phyloP scores from a whole-genome alignment of 2,113 vertebrate species.

The Dasypus novemcinctus region DNA sequence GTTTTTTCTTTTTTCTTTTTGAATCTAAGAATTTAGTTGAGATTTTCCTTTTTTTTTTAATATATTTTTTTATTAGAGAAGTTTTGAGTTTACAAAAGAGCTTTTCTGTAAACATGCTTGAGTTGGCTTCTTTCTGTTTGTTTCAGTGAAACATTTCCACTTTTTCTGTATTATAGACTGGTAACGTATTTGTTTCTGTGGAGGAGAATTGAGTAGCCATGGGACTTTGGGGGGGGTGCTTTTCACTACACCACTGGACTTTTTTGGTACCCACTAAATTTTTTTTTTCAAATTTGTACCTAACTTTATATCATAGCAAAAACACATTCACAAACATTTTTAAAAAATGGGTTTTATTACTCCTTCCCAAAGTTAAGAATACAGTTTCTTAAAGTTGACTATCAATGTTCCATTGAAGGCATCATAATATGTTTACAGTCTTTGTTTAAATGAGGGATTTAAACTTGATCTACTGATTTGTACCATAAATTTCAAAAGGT shows the following conservation, averaged over 20 bases:
- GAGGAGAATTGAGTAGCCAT: neutral
- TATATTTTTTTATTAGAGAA: no score
- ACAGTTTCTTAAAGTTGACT: constrained; percentile 23
- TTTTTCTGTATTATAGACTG: neutral
- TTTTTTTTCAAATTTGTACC: neutral
- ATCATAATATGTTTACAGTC: neutral
- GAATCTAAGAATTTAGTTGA: constrained; percentile 40
- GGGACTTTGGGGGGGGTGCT: neutral
- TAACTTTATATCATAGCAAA: neutral
- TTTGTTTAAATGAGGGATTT: constrained; percentile 88
- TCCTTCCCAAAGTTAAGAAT: constrained; percentile 17
- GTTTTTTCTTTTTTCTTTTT: neutral
- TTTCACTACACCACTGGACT: neutral
- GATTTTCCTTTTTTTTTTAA: constrained; percentile 25
- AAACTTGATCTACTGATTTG: constrained; percentile 90
- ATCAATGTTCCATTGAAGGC: neutral
- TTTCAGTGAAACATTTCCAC: neutral
- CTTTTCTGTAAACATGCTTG: constrained; percentile 7
- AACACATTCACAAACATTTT: neutral
- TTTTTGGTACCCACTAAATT: neutral
- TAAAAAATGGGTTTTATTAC: neutral
- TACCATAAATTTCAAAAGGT: constrained; percentile 88
- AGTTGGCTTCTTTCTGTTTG: neutral
- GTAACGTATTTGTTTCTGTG: neutral
- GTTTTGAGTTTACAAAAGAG: no score